These are phyloP conservation scores for Drosophila pectinifera DNA, from an alignment of 1,140 invertebrate species.

Conservation along the genomic window DNA sequence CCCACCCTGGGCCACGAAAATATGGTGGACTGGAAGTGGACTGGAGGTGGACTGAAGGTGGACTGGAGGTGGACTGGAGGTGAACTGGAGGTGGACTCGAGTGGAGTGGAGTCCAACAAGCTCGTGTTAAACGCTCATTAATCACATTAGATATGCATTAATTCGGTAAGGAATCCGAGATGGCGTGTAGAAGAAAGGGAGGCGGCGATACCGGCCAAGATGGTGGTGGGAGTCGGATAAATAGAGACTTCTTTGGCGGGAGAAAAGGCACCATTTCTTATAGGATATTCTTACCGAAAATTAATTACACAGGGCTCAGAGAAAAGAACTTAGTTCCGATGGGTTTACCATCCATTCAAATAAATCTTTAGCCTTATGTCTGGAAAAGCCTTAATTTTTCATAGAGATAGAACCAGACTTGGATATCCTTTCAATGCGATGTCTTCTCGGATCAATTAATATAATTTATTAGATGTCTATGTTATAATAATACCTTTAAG, in stretches of 20 bases:
- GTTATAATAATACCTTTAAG: not conserved
- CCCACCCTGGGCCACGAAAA: constrained; percentile 27
- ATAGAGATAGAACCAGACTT: not conserved
- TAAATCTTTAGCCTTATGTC: too few relatives aligned
- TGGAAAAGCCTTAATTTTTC: not conserved
- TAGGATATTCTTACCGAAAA: constrained; percentile 6
- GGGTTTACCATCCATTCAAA: not conserved
- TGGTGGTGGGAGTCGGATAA: constrained; percentile 5
- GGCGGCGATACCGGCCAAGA: constrained; percentile 4
- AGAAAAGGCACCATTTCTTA: constrained; percentile 5
- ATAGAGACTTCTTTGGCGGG: constrained; percentile 7
- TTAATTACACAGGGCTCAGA: constrained; percentile 10
- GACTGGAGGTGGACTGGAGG: not conserved
- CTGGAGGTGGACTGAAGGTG: too few relatives aligned
- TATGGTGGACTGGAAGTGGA: not conserved
- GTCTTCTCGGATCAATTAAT: too few relatives aligned
- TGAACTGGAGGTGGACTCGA: too few relatives aligned
- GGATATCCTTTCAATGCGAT: not conserved
- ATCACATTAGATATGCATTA: constrained; percentile 83
- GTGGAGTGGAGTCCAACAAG: constrained; percentile 28
- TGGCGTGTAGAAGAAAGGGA: constrained; percentile 1
- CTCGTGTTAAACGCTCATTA: constrained; percentile 81
- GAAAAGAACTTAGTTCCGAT: too few relatives aligned
- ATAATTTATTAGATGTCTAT: not conserved
- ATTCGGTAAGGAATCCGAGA: constrained; percentile 49